phyloP scores from a whole-genome alignment of 2,113 vertebrate species.

The Halichoerus grypus region DNA sequence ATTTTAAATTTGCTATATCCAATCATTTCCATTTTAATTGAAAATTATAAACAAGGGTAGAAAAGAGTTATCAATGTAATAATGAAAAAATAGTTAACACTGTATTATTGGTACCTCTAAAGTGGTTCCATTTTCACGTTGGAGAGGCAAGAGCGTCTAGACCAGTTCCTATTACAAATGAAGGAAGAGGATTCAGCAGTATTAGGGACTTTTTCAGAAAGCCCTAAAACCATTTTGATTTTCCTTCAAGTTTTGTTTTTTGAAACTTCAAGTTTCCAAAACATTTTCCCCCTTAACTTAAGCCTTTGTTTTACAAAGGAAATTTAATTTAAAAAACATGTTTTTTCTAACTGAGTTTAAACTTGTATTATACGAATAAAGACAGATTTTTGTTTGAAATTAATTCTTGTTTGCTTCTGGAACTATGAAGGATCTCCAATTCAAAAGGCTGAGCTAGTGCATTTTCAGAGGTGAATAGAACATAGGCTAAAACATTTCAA shows the following conservation, averaged over 20 bases:
- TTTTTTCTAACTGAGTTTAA: conserved; percentile 68
- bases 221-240: conserved; percentile 60
- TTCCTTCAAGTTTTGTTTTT: conserved; percentile 69
- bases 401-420: conserved; percentile 64
- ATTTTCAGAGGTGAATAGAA: conserved; percentile 56
- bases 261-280: conserved; percentile 74
- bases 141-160: not conserved
- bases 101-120: not conserved
- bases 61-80: not conserved
- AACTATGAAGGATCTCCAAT: conserved; percentile 49
- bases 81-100: not conserved
- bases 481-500: conserved; percentile 25
- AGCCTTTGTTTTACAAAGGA: conserved; percentile 74
- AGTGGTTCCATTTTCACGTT: not conserved
- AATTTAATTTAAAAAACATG: conserved; percentile 76
- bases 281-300: conserved; percentile 67
- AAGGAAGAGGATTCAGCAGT: not conserved
- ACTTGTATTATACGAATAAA: conserved; percentile 65
- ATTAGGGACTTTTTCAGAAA: conserved; percentile 56
- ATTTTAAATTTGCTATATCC: not conserved
- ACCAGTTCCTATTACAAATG: not conserved
- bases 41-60: not conserved
- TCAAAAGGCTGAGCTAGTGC: conserved; percentile 45
- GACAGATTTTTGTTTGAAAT: conserved; percentile 69
- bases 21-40: not conserved